Evolutionary conservation across 2,113 vertebrate species (phyloP), one percentile per base, ranked within the genome.

Genomic region (Caloenas nicobarica): DNA sequence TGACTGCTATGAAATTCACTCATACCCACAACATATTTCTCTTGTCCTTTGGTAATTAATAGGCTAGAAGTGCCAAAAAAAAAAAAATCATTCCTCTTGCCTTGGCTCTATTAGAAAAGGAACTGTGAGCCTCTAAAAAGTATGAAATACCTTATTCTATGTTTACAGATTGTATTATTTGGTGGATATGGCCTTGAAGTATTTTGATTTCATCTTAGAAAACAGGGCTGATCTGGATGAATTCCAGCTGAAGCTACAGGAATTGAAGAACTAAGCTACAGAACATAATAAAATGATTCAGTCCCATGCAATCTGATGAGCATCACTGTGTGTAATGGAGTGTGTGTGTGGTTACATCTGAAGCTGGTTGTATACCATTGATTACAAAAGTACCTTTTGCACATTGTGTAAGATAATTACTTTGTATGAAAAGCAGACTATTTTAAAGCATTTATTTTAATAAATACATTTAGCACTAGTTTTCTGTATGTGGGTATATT

Each of bases 351-450:
- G 85, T 71, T 74, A 53, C 40, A 74, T 90, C 65, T 95, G 88
- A 91, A 82, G 82, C 95, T 88, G 89, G 94, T 92, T 96, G 95
- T 97, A 95, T 96, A 88, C 97, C 92, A 95, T 94, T 95, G 96
- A 96, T 97, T 96, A 92, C 90, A 94, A 97, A 96, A 97, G 92
- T 96, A 97, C 94, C 89, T 97, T 97, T 96, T 93, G 77, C 96
- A 85, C 93, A 88, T 77, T 89, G 94, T 38, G 86, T 97, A 97
- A 96, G 91, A 97, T 96, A 97, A 97, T 97, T 95, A 95, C 88
- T 96, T 93, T 91, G 94, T 96, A 86, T 97, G 97, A 97, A 97
- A 97, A 97, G 96, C 94, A 89, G 89, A 93, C 73, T 95, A 87
- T 91, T 92, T 94, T 94, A 91, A 93, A 96, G 93, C 87, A 69